Base-by-base conservation (phyloP, 2,113 vertebrate species). In the Ciconia boyciana region DNA sequence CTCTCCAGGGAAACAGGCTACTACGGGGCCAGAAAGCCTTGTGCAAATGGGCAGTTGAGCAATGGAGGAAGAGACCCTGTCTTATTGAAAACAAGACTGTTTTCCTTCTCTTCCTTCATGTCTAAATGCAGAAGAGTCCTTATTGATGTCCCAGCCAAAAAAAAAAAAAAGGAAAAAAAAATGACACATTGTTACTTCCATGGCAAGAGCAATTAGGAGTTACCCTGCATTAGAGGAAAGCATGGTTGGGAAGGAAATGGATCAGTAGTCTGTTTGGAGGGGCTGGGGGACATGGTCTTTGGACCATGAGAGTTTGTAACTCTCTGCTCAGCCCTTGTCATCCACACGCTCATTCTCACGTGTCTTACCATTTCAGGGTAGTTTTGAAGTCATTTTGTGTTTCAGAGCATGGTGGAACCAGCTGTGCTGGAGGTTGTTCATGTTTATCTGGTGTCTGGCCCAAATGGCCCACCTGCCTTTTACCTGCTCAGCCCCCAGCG, bases 11-110 rank as follows among this genome's bases (percentile, higher is more conserved):
- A 96, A 90, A 93, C 61, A 65, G 46, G 62, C 82, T 94, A 84
- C 64, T 92, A 72, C 5, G 0, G 79, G 94, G 97, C 95, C 96
- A 96, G 94, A 93, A 94, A 93, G 90, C 79, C 91, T 96, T 96
- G 88, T 96, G 95, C 95, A 91, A 97, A 96, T 71, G 92, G 62
- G 75, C 68, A 91, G 70, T 96, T 96, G 91, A 89, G 93, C 90
- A 94, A 95, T 0, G 62, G 83, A 95, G 61, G 86, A 90, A 96
- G 71, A 96, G 79, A 74, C 52, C 91, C 74, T 55, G 65, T 81
- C 83, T 94, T 83, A 44, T 12, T 80, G 88, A 95, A 94, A 97
- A 95, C 90, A 96, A 94, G 90, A 29, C 78, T 89, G 86, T 92
- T 96, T 93, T 87, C 75, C 70, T 89, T 52, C 34, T 81, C 70